These are phyloP conservation scores for Drosophila ustulata DNA, from an alignment of 2,888 invertebrate species.

Conservation along the genomic window DNA sequence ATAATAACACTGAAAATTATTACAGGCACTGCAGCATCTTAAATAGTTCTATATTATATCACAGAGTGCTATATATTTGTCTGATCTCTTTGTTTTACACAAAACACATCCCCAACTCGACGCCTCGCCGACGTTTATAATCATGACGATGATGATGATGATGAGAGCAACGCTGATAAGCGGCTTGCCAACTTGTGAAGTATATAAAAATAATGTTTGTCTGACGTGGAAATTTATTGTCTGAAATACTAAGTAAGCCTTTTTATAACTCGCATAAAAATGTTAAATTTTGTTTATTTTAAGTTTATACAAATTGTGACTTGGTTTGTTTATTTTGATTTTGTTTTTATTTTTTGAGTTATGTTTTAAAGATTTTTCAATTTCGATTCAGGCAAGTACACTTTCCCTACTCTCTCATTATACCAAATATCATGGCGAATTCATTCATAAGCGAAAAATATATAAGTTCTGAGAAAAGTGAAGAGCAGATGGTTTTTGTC, in stretches of 20 bases:
- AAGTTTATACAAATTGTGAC: not conserved
- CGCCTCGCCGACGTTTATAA: not conserved
- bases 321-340: too few relatives aligned
- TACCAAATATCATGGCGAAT: not conserved
- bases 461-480: not conserved
- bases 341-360: not conserved
- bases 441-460: slow-evolving; percentile 1
- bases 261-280: slow-evolving; percentile 28
- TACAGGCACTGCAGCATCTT: slow-evolving; percentile 33
- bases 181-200: slow-evolving; percentile 19
- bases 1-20: slow-evolving; percentile 4
- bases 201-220: slow-evolving; percentile 60
- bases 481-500: slow-evolving; percentile 3
- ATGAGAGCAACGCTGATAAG: slow-evolving; percentile 18
- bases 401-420: not conserved
- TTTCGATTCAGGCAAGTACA: not conserved
- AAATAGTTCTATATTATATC: slow-evolving; percentile 16
- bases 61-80: slow-evolving; percentile 13
- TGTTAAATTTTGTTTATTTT: slow-evolving; percentile 8
- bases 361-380: not conserved
- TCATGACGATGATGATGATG: slow-evolving; percentile 11
- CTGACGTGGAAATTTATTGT: slow-evolving; percentile 36
- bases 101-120: slow-evolving; percentile 1
- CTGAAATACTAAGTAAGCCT: slow-evolving; percentile 26
- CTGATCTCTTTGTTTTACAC: slow-evolving; percentile 11